Conservation (phyloP, 2,113 vertebrate genomes). For the Syrrhaptes paradoxus region DNA sequence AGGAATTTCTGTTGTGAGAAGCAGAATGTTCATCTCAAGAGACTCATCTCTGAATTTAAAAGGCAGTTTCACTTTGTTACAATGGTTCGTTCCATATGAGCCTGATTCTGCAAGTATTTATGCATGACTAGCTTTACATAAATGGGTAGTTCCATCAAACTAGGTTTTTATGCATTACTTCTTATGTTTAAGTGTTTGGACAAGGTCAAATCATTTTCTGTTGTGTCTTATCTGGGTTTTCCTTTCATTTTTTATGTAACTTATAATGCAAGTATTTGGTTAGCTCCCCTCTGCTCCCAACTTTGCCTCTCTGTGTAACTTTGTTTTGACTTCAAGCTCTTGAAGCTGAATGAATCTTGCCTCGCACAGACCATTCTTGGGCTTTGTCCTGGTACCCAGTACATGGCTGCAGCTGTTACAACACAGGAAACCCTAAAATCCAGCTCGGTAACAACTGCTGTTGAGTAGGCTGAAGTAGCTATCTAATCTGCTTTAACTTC, state of each 20-base stretch:
- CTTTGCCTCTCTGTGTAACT: neutral
- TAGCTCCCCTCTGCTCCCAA: neutral
- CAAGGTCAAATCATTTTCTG: neutral
- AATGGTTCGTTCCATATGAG: neutral
- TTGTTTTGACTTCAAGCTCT: neutral
- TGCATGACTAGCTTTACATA: neutral
- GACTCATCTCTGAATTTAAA: neutral
- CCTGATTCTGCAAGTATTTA: neutral
- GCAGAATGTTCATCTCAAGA: neutral
- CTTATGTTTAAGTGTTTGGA: neutral
- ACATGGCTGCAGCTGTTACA: neutral
- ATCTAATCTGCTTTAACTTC: neutral
- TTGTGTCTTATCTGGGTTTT: neutral
- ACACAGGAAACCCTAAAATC: neutral
- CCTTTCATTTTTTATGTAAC: neutral
- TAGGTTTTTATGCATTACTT: neutral
- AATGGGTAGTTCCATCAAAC: neutral
- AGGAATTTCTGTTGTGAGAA: neutral
- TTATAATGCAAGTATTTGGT: neutral
- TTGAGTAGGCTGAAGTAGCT: neutral
- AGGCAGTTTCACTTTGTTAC: neutral
- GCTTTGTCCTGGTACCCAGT: neutral
- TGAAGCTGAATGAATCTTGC: neutral
- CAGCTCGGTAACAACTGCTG: neutral
- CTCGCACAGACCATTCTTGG: neutral